These are phyloP conservation scores for Drosophila phalerata DNA, from an alignment of 2,888 invertebrate species.

Conservation along the genomic window DNA sequence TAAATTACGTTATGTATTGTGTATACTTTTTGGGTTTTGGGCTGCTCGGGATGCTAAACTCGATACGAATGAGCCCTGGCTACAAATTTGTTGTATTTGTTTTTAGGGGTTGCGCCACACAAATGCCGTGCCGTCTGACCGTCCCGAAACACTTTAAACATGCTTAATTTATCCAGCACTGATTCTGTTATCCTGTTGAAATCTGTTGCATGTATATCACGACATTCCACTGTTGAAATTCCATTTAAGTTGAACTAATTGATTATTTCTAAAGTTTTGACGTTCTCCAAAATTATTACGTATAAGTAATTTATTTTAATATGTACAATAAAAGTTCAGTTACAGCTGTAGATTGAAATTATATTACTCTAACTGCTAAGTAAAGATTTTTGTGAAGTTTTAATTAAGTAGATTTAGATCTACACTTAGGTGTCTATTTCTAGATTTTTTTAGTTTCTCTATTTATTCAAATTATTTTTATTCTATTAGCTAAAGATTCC, in stretches of 20 bases:
- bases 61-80: constrained; percentile 47
- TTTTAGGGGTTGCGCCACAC: constrained; percentile 8
- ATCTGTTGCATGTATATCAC: constrained; percentile 49
- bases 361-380: neutral
- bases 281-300: neutral
- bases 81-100: constrained; percentile 50
- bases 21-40: constrained; percentile 52
- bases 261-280: neutral
- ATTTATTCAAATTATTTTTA: too few relatives aligned
- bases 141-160: constrained; percentile 46
- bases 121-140: neutral
- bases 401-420: neutral
- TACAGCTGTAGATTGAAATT: too few relatives aligned
- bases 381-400: neutral
- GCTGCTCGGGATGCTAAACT: constrained; percentile 27
- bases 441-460: too few relatives aligned
- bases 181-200: constrained; percentile 63
- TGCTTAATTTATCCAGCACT: constrained; percentile 50
- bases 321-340: neutral
- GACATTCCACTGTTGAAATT: constrained; percentile 1
- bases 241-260: neutral
- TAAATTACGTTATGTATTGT: constrained; percentile 77
- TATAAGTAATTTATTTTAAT: constrained; percentile 6
- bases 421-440: too few relatives aligned
- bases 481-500: too few relatives aligned